Evolutionary conservation across 2,113 vertebrate species (phyloP).

Genomic region (Pelvicachromis taeniatus): DNA sequence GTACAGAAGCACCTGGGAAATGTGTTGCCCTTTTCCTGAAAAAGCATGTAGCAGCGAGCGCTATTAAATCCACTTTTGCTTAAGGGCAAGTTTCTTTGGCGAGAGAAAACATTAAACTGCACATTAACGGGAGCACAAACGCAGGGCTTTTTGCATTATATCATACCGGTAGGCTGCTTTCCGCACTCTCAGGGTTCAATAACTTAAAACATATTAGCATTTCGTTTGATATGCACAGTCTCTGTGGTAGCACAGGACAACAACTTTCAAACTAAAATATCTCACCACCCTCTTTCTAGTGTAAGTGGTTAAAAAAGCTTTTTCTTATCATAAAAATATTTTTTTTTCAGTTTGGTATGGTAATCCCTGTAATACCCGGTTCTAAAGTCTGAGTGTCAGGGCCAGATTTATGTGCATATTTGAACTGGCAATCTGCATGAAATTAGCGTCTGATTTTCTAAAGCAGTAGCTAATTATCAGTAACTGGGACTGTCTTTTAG

Average conservation of each 20-base stretch:
- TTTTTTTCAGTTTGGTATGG: slow-evolving; percentile 8
- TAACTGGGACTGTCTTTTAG: slow-evolving; percentile 37
- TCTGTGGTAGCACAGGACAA: not conserved
- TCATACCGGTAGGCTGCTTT: not conserved
- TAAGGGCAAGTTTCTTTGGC: not conserved
- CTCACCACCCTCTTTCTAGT: not conserved
- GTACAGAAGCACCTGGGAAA: not conserved
- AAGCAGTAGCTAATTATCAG: slow-evolving; percentile 45
- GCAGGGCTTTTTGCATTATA: not conserved
- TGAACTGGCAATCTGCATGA: slow-evolving; percentile 47
- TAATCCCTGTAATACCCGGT: slow-evolving; percentile 22
- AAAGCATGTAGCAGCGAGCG: not conserved
- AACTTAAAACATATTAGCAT: not conserved
- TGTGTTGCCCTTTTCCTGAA: not conserved
- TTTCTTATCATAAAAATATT: not conserved
- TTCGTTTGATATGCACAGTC: not conserved
- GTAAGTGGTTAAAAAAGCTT: not conserved
- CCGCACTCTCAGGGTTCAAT: not conserved
- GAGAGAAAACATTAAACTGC: not conserved
- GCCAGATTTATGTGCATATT: slow-evolving; percentile 55
- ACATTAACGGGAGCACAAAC: not conserved
- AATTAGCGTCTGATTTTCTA: slow-evolving; percentile 41
- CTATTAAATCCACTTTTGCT: not conserved
- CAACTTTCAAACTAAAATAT: not conserved
- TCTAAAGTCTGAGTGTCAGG: slow-evolving; percentile 3